Evolutionary conservation across 2,888 invertebrate genomes (phyloP), one percentile per base, ranked within the genome.

Genomic region (Drosophila siamana): DNA sequence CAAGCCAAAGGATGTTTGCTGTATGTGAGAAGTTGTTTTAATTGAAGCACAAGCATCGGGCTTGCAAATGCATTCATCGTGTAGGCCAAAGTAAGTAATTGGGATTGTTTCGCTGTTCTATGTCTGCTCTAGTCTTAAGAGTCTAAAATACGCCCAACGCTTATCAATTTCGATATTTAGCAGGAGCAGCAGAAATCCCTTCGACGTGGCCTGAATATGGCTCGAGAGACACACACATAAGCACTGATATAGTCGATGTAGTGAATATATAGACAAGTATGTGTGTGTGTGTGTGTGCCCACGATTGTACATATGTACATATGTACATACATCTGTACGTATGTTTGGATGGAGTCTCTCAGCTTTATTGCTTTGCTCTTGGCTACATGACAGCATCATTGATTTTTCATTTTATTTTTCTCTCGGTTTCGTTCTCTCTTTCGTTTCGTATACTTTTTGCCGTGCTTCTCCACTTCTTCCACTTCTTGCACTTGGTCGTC

Each of bases 381-480:
- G 3, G 52, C 71, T 70, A 73, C 68, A 85, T 83, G 82, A 76
- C 88, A 83, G 82, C 82, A 83, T 87, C 83, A 86, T 84, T 88
- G 84, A 83, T 88, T 86, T 88, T 88, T 83, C 87, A 74, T 70
- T 78, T 79, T 64, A 55, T 63, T 55, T 75, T 60, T 16, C 24
- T 59, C 41, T 43, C 13, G 22, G 22, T 13, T 41, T 33, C 22
- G n/a, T 56, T 8, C 44, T 55, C 24, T 36, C 44, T 46, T 24
- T 33, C 55, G 28, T 51, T 50, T 41, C 15, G 30, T 36, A 40
- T 41, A 15, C 44, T 54, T 13, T 33, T 1, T 43, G n/a, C 51
- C 54, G 11, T n/a, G 33, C 33, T 15, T 19, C 11, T 16, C 48
- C 41, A 22, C 36, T 41, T 22, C 52, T 48, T 44, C 40, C 24